Evolutionary conservation across 2,888 invertebrate species (phyloP).

Genomic region (Stramonita haemastoma): DNA sequence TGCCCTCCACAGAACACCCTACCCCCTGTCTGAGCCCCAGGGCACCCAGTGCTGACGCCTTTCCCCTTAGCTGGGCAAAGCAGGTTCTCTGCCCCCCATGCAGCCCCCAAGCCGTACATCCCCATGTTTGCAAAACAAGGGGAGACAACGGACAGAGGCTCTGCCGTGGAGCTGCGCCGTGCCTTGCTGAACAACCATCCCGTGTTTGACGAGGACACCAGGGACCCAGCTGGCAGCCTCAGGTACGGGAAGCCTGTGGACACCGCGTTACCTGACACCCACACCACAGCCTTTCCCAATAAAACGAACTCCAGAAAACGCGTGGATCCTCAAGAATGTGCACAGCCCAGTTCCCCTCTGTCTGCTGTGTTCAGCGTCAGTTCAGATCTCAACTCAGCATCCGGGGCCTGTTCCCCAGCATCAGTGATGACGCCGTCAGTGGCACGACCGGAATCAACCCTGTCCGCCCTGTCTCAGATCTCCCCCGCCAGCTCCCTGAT

Average conservation of each 20-base stretch:
- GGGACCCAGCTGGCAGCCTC: background rate
- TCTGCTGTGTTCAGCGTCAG: background rate
- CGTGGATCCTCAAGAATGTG: background rate
- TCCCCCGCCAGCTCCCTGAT: background rate
- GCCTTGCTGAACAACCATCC: constrained; percentile 39
- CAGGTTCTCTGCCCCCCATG: background rate
- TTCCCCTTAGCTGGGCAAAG: background rate
- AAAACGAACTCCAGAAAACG: background rate
- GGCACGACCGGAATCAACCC: background rate
- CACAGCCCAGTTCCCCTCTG: background rate
- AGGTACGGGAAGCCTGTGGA: background rate
- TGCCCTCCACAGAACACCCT: background rate
- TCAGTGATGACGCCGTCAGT: background rate
- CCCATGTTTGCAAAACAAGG: background rate
- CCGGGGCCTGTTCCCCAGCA: background rate
- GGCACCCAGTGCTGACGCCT: background rate
- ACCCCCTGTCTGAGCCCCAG: background rate
- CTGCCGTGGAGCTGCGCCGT: constrained; percentile 33
- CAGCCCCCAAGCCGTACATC: background rate
- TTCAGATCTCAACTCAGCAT: background rate
- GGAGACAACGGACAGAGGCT: background rate
- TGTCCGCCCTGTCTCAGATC: background rate
- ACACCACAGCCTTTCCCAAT: background rate
- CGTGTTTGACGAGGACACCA: background rate
- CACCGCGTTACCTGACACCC: background rate